These are phyloP conservation scores for Volucella zonaria DNA, from an alignment of 2,888 invertebrate species.

Conservation along the genomic window DNA sequence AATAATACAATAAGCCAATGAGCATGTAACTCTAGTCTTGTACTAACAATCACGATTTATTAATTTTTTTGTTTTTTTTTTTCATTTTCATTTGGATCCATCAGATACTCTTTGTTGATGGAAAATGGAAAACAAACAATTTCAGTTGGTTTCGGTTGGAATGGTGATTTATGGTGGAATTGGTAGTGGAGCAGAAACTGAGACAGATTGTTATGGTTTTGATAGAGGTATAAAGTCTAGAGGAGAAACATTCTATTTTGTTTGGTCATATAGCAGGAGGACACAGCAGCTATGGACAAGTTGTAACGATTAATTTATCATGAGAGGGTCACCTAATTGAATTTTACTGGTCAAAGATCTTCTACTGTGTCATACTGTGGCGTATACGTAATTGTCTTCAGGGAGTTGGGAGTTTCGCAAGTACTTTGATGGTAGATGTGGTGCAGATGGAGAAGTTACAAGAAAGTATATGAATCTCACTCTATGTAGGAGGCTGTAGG, in stretches of 20 bases:
- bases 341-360: slow-evolving; percentile 68
- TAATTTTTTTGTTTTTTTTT: slow-evolving; percentile 60
- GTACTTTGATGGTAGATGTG: slow-evolving; percentile 14
- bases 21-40: slow-evolving; percentile 57
- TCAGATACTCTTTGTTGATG: background rate
- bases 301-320: slow-evolving; percentile 48
- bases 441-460: background rate
- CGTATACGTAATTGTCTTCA: slow-evolving; percentile 62
- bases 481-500: too few relatives aligned
- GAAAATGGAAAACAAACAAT: slow-evolving; percentile 30
- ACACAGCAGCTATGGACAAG: slow-evolving; percentile 36
- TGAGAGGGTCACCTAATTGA: slow-evolving; percentile 59
- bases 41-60: slow-evolving; percentile 73
- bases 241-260: slow-evolving; percentile 64
- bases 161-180: slow-evolving; percentile 60
- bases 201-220: slow-evolving; percentile 47
- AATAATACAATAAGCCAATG: slow-evolving; percentile 43
- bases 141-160: background rate
- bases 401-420: slow-evolving; percentile 48
- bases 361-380: slow-evolving; percentile 37
- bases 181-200: slow-evolving; percentile 8
- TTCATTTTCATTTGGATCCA: slow-evolving; percentile 8
- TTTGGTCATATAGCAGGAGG: slow-evolving; percentile 8
- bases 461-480: background rate
- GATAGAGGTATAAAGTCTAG: slow-evolving; percentile 7